Evolutionary conservation across 2,797 vertebrate species (phyloP).

Genomic region (Falco peregrinus): DNA sequence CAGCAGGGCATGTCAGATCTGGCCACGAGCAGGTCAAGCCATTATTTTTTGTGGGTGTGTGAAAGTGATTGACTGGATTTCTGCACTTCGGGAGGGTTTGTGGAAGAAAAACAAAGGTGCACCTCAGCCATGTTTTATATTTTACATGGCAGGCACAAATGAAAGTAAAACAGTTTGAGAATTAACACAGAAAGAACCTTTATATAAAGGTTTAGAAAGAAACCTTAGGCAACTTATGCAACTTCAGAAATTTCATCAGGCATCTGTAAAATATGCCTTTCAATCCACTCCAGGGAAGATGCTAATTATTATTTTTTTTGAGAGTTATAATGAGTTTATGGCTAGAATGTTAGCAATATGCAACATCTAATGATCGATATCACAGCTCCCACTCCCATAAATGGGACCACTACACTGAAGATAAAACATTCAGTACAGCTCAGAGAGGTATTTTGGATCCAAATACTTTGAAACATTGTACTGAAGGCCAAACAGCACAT

Average conservation of each 20-base stretch:
- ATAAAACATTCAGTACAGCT: constrained; percentile 14
- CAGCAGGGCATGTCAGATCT: constrained; percentile 40
- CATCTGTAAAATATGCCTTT: neutral
- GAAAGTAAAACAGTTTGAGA: constrained; percentile 7
- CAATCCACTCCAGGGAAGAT: neutral
- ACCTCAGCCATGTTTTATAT: neutral
- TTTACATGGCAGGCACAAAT: neutral
- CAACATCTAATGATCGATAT: constrained; percentile 44
- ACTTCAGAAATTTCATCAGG: neutral
- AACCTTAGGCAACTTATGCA: neutral
- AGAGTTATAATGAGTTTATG: neutral
- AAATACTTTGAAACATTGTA: constrained; percentile 25
- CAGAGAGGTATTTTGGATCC: constrained; percentile 43
- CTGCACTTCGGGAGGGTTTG: constrained; percentile 7
- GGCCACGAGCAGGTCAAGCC: constrained; percentile 26
- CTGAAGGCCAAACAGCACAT: constrained; percentile 31
- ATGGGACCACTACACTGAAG: neutral
- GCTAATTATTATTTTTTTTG: neutral
- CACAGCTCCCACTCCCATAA: neutral
- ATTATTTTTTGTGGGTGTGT: constrained; percentile 41
- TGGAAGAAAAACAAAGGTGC: constrained; percentile 23
- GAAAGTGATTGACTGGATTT: constrained; percentile 42
- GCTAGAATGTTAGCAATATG: neutral
- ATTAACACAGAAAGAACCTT: neutral
- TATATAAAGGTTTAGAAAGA: neutral